Evolutionary conservation across 2,113 vertebrate species (phyloP).

Genomic region (Alligator mississippiensis): DNA sequence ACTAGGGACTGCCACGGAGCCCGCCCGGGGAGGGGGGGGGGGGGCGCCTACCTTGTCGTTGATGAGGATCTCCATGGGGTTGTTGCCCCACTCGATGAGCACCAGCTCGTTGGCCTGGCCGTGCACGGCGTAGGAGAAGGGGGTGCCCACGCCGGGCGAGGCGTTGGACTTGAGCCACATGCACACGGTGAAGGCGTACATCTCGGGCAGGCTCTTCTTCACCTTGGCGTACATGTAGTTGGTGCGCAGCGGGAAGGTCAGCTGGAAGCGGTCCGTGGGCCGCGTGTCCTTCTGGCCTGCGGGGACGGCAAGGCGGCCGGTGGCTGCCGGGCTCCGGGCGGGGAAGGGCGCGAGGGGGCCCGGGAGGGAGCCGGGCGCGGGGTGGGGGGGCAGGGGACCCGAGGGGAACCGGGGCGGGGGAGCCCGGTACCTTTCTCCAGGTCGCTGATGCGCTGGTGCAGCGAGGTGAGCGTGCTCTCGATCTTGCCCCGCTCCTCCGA

Average conservation of each 20-base stretch:
- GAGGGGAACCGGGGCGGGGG: background rate
- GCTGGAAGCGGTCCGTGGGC: conserved; percentile 92
- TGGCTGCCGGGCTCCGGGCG: background rate
- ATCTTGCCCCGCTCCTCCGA: conserved; percentile 92
- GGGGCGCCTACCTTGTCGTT: conserved; percentile 91
- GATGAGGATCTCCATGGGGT: conserved; percentile 97
- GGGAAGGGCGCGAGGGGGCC: background rate
- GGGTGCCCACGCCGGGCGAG: conserved; percentile 92
- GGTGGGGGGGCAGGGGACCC: background rate
- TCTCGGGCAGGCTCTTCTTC: conserved; percentile 94
- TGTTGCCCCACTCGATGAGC: conserved; percentile 97
- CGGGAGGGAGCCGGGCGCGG: background rate
- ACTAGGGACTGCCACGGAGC: too few relatives aligned
- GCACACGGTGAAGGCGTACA: conserved; percentile 95
- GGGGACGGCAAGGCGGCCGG: background rate
- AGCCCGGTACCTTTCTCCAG: conserved; percentile 91
- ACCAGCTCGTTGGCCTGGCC: conserved; percentile 96
- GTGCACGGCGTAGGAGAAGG: conserved; percentile 93
- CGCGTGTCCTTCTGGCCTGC: conserved; percentile 93
- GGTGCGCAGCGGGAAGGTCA: conserved; percentile 94
- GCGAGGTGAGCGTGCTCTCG: conserved; percentile 92
- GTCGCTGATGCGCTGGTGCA: conserved; percentile 96
- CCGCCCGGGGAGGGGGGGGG: too few relatives aligned
- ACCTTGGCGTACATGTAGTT: conserved; percentile 99
- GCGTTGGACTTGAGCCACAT: conserved; percentile 98